Evolutionary conservation across 2,797 vertebrate species (phyloP).

Genomic region (Mycteria americana): DNA sequence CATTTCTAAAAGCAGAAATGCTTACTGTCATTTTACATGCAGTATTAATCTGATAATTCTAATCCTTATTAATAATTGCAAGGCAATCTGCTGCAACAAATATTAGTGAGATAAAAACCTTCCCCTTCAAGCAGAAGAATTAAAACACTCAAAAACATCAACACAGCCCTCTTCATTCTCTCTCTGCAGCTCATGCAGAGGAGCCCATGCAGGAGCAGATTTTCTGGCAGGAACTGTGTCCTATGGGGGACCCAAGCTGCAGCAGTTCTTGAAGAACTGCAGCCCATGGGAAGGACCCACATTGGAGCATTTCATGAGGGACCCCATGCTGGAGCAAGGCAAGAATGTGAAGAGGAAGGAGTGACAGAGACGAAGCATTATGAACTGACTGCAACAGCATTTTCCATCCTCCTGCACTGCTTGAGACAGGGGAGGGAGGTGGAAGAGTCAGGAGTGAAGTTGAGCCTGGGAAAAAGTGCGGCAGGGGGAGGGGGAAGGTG

Average conservation of each 20-base stretch:
- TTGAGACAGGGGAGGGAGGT: no score
- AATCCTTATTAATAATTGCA: background rate
- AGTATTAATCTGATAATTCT: background rate
- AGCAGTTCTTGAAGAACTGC: background rate
- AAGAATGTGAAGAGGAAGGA: no score
- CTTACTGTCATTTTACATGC: background rate
- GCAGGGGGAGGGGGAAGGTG: no score
- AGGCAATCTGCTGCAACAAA: background rate
- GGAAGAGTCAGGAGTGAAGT: no score
- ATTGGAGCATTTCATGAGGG: background rate
- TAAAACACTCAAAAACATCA: background rate
- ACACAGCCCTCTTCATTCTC: background rate
- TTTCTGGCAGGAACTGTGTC: background rate
- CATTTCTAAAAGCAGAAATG: background rate
- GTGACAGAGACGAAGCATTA: no score
- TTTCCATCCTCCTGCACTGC: no score
- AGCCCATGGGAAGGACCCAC: background rate
- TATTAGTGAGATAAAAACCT: background rate
- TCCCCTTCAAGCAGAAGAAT: background rate
- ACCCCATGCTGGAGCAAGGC: no score
- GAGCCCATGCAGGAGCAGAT: background rate
- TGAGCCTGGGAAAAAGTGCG: no score
- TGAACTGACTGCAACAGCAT: no score
- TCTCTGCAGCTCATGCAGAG: background rate
- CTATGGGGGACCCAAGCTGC: background rate